Evolutionary conservation across 2,113 vertebrate species (phyloP), one percentile per base, ranked within the genome.

Genomic region (Uropsilus gracilis): DNA sequence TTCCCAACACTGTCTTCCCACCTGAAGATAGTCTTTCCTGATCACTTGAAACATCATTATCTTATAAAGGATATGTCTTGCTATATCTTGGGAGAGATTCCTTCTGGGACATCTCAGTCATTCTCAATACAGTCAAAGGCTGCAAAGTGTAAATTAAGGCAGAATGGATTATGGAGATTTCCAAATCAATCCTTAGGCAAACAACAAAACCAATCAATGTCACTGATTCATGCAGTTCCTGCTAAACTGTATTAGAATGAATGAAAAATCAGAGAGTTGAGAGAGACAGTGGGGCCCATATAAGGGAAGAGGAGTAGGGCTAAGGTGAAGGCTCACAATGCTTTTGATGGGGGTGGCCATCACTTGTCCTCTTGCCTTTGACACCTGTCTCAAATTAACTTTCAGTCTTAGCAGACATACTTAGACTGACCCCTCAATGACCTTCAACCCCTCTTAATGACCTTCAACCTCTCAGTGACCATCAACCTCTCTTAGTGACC

Each of bases 31-130:
- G 48, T 86, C 57, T 91, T 95, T 91, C 66, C 78, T 55, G 68
- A 89, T 96, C 85, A 90, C 55, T 86, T 59, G 64, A 94, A 97
- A 96, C 13, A 69, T 92, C 96, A 96, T 94, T 97, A 95, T 50
- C 55, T 94, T 95, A 94, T 28, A 80, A 94, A 88, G 53, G 1
- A 57, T 72, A 85, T 30, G 73, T 94, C 48, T 42, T 32, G 89
- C 71, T 91, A 94, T 97, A 97, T 93, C 86, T 96, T 94, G 92
- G 90, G 63, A 18, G 89, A 37, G 7, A 46, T 94, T 95, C 97
- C 87, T 73, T 59, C 90, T 86, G 75, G 71, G 78, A 87, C 57
- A 91, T 86, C 86, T 78, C 78, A 94, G 94, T 86, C 73, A 76
- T 69, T 95, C 37, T 95, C 92, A 93, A 86, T 3, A 77, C 44